These are phyloP conservation scores for Caenorhabditis plicata DNA, from an alignment of 2,888 invertebrate species.

Conservation along the genomic window DNA sequence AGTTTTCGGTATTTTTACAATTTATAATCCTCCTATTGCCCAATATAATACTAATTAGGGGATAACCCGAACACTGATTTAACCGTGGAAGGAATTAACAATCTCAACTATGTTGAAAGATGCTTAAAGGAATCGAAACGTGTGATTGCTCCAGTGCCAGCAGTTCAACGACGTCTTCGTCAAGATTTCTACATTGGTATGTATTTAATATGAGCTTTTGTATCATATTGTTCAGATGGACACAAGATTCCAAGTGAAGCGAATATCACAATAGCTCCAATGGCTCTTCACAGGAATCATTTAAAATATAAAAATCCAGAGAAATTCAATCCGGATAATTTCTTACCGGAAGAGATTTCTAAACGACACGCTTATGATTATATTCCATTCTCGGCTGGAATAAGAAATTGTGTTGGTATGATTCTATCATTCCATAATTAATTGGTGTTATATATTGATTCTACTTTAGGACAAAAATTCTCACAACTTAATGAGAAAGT, in stretches of 20 bases:
- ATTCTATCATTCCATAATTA: slow-evolving; percentile 11
- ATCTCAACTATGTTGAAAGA: slow-evolving; percentile 54
- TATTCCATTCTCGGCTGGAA: slow-evolving; percentile 62
- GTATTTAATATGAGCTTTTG: not conserved
- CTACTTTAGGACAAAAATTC: slow-evolving; percentile 68
- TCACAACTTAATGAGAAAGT: slow-evolving; percentile 67
- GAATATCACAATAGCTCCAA: slow-evolving; percentile 23
- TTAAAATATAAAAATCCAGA: slow-evolving; percentile 61
- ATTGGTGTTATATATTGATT: not conserved
- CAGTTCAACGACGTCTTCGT: slow-evolving; percentile 50
- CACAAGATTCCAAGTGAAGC: slow-evolving; percentile 24
- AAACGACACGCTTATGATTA: slow-evolving; percentile 56
- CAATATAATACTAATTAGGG: slow-evolving; percentile 1
- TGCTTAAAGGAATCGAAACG: slow-evolving; percentile 60
- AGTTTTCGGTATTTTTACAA: slow-evolving; percentile 36
- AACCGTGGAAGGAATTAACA: slow-evolving; percentile 60
- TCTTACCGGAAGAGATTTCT: slow-evolving; percentile 64
- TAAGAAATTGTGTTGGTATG: slow-evolving; percentile 64
- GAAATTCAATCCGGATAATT: slow-evolving; percentile 68
- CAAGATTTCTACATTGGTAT: slow-evolving; percentile 63
- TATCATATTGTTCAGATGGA: slow-evolving; percentile 17
- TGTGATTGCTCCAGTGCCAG: slow-evolving; percentile 56
- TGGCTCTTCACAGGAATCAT: slow-evolving; percentile 34
- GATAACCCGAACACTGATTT: slow-evolving; percentile 44
- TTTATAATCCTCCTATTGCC: too few species aligned